Base-by-base conservation (phyloP, 2,797 vertebrate species). In the Rhadinocentrus ornatus region DNA sequence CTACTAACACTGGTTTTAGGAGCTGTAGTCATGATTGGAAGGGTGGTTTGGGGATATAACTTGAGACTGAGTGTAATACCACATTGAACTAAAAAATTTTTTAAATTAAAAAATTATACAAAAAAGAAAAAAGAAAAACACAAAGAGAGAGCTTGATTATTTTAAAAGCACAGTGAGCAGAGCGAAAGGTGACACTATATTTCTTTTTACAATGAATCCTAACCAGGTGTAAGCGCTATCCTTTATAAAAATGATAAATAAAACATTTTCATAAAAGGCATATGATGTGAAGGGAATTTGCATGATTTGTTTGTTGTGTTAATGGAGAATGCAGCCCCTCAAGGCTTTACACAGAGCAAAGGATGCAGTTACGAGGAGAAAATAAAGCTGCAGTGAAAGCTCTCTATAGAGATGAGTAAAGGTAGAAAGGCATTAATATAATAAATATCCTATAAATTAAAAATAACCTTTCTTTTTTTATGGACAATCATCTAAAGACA, bases 91-190 rank as follows among this genome's bases (percentile, higher is more conserved):
- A n/a, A n/a, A n/a, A n/a, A n/a, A n/a, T n/a, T n/a, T n/a, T n/a
- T n/a, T n/a, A n/a, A n/a, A n/a, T n/a, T n/a, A 59, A 3, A 39
- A 52, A 57, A 50, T 57, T 12, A 26, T 6, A 8, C 22, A 8
- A 8, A 52, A 52, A 64, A 26, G 7, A 29, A 27, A 27, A 54
- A 15, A 15, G 24, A 54, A 1, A 34, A 29, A 57, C 11, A 71
- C 4, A 69, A 8, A 18, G 2, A 41, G 60, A 10, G 32, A 24
- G 31, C 61, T 75, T 78, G 70, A 87, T 81, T 82, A 80, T 78
- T 75, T 82, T 73, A 78, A 68, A 60, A 70, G 68, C 65, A 59
- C 39, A 53, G 77, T 79, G 70, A 82, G 41, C 41, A 60, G 37
- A 59, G 35, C 15, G n/a, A 60, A 10, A 6, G 2, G 50, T 66